Conservation (phyloP, 1,140 invertebrate genomes). For the Drosophila tropicalis region DNA sequence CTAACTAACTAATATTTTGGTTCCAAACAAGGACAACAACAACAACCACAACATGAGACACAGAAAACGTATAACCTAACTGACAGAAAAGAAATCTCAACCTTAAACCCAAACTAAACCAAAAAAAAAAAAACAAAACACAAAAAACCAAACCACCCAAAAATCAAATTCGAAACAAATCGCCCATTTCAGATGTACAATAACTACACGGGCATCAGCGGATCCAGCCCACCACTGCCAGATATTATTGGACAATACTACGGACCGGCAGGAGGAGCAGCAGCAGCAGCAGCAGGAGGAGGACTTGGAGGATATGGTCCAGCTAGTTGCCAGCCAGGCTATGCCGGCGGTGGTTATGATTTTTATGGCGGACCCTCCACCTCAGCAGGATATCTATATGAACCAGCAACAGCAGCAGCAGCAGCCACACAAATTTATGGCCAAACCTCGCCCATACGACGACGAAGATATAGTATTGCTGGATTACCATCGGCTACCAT, state of each 20-base stretch:
- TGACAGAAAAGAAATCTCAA: conserved; percentile 53
- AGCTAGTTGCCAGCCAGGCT: conserved; percentile 31
- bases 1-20: conserved; percentile 15
- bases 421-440: conserved; percentile 51
- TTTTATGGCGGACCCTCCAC: conserved; percentile 66
- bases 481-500: conserved; percentile 81
- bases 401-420: conserved; percentile 26
- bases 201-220: conserved; percentile 71
- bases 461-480: conserved; percentile 82
- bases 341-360: conserved; percentile 58
- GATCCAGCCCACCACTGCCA: conserved; percentile 81
- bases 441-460: conserved; percentile 73
- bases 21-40: conserved; percentile 42
- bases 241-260: conserved; percentile 82
- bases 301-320: conserved; percentile 23
- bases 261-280: conserved; percentile 31
- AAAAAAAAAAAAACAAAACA: conserved; percentile 4
- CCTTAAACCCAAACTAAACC: conserved; percentile 30
- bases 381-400: conserved; percentile 49
- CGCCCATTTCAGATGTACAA: conserved; percentile 83
- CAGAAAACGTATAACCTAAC: conserved; percentile 48
- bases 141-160: conserved; percentile 30
- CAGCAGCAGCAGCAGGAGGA: conserved; percentile 22
- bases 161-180: conserved; percentile 62
- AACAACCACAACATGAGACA: conserved; percentile 23